Conservation (phyloP, 2,113 vertebrate genomes). For the Tiliqua scincoides region DNA sequence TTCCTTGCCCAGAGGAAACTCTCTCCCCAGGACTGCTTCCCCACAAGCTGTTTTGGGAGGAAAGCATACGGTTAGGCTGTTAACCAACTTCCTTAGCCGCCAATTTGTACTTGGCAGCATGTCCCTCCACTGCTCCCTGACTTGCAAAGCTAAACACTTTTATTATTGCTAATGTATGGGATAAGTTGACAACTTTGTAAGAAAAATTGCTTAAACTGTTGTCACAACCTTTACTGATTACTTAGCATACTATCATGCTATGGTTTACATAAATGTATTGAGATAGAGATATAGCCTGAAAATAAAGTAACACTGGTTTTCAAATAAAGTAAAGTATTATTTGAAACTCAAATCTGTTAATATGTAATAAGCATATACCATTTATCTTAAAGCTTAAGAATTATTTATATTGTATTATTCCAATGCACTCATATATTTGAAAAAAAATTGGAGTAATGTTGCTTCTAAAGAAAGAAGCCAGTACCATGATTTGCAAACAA, state of each 20-base stretch:
- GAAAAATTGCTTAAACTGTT: slow-evolving; percentile 46
- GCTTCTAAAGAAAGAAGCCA: background rate
- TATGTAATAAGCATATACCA: background rate
- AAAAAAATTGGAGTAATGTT: background rate
- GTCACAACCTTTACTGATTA: slow-evolving; percentile 43
- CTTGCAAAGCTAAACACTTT: background rate
- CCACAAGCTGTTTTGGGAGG: too few species aligned
- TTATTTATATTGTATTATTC: background rate
- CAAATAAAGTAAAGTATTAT: too few species aligned
- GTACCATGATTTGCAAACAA: background rate
- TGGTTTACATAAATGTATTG: background rate
- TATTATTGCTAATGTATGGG: background rate
- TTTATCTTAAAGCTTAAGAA: background rate
- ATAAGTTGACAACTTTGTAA: slow-evolving; percentile 42
- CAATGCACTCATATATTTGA: background rate
- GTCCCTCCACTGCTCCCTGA: background rate
- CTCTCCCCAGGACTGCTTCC: too few species aligned
- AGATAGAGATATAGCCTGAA: background rate
- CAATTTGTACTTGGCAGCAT: background rate
- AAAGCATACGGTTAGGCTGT: background rate
- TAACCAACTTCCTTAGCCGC: background rate
- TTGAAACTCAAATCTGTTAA: background rate
- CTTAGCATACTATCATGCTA: background rate
- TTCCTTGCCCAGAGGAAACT: too few species aligned
- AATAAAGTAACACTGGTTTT: background rate